Evolutionary conservation across 2,888 invertebrate genomes (phyloP).

Genomic region (Drosophila mayaguana): DNA sequence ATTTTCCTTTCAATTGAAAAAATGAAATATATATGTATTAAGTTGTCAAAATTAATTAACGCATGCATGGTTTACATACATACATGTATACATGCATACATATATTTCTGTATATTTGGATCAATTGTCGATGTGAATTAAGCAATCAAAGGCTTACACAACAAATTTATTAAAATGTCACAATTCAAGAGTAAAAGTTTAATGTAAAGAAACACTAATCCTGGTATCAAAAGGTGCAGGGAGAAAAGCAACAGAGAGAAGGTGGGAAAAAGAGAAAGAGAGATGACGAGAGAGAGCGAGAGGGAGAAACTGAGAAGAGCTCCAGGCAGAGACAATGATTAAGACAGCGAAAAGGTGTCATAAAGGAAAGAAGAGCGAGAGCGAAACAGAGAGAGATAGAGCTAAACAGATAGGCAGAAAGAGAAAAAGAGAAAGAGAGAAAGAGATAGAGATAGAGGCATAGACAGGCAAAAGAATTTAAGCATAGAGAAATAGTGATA

Average conservation of each 20-base stretch:
- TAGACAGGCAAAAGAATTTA: neutral
- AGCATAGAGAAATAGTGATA: neutral
- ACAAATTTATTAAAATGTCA: neutral
- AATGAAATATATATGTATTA: neutral
- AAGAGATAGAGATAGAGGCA: no score
- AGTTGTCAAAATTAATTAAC: constrained; percentile 4
- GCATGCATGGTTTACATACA: neutral
- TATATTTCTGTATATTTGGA: neutral
- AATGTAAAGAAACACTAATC: neutral
- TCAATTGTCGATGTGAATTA: neutral
- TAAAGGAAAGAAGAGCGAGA: neutral
- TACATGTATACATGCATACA: neutral
- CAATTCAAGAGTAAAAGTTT: neutral
- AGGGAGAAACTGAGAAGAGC: neutral
- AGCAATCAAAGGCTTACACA: neutral
- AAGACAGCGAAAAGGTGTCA: neutral
- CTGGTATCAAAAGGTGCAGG: no score
- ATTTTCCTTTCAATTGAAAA: neutral
- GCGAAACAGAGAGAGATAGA: neutral
- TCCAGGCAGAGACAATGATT: no score
- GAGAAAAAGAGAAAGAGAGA: neutral
- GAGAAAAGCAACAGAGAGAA: neutral
- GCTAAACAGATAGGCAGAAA: neutral
- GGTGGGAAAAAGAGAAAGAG: neutral
- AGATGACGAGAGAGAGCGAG: neutral